Conservation (phyloP, 1,140 invertebrate species). For the Nomia melanderi region DNA sequence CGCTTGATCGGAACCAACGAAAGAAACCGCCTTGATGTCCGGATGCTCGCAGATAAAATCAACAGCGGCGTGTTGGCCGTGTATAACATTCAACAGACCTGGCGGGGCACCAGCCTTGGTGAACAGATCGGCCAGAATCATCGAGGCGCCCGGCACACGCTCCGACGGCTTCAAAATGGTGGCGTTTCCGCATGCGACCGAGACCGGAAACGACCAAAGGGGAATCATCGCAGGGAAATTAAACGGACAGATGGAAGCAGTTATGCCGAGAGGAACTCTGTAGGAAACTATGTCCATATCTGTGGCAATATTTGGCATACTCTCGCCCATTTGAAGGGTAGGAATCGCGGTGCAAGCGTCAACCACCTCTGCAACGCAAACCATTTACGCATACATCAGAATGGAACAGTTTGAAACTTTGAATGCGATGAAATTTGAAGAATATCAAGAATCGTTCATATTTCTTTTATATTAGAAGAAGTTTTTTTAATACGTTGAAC, state of each 20-base stretch:
- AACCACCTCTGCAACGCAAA: conserved; percentile 90
- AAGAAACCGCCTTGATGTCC: conserved; percentile 98
- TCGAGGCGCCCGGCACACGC: conserved; percentile 96
- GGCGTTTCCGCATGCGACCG: conserved; percentile 94
- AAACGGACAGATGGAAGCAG: conserved; percentile 93
- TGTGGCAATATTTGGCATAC: conserved; percentile 93
- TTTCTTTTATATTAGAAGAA: too few species aligned
- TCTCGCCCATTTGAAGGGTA: conserved; percentile 95
- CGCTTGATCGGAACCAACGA: conserved; percentile 98
- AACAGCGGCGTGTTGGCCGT: conserved; percentile 96
- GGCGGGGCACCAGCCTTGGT: conserved; percentile 95
- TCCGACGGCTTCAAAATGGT: conserved; percentile 95
- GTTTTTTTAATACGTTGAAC: too few species aligned
- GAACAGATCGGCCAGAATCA: conserved; percentile 95
- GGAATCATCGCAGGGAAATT: conserved; percentile 99
- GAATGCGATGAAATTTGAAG: too few species aligned
- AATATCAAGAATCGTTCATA: too few species aligned
- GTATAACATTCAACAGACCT: conserved; percentile 97
- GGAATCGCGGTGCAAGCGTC: conserved; percentile 98
- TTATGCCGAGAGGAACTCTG: conserved; percentile 93
- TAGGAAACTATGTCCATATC: conserved; percentile 97
- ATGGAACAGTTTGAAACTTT: background rate
- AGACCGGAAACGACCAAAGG: conserved; percentile 98
- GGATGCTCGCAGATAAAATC: conserved; percentile 99
- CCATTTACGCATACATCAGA: too few species aligned